phyloP scores from a whole-genome alignment of 2,113 vertebrate species.

The Sinocyclocheilus maitianheensis region DNA sequence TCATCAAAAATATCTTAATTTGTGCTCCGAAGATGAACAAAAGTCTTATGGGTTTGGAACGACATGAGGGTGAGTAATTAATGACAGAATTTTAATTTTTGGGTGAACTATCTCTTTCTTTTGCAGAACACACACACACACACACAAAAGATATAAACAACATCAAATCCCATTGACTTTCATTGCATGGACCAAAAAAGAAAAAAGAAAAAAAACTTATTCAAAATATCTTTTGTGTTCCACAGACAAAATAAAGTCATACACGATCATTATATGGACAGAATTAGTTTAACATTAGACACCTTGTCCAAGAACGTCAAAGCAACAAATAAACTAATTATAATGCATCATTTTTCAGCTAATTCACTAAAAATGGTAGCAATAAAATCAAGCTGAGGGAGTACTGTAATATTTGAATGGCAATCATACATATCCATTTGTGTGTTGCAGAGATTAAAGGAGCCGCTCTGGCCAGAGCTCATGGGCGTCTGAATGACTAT shows the following conservation, averaged over 20 bases:
- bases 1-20: too few relatives aligned
- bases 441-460: conserved; percentile 28
- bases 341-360: conserved; percentile 10
- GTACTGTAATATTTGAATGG: conserved; percentile 18
- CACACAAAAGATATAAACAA: too few relatives aligned
- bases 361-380: conserved; percentile 14
- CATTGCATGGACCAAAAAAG: neutral
- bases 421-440: neutral
- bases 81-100: too few relatives aligned
- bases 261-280: too few relatives aligned
- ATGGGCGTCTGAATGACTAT: neutral
- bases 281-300: neutral
- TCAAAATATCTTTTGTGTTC: neutral
- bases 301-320: neutral
- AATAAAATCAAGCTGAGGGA: neutral
- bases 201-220: neutral
- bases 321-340: neutral
- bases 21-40: too few relatives aligned
- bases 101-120: neutral
- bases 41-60: too few relatives aligned
- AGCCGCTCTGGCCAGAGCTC: conserved; percentile 17
- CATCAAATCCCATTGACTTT: neutral
- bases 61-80: too few relatives aligned
- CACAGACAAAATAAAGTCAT: neutral
- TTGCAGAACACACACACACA: neutral